phyloP scores from a whole-genome alignment of 2,113 vertebrate species.

The Lepus timidus region DNA sequence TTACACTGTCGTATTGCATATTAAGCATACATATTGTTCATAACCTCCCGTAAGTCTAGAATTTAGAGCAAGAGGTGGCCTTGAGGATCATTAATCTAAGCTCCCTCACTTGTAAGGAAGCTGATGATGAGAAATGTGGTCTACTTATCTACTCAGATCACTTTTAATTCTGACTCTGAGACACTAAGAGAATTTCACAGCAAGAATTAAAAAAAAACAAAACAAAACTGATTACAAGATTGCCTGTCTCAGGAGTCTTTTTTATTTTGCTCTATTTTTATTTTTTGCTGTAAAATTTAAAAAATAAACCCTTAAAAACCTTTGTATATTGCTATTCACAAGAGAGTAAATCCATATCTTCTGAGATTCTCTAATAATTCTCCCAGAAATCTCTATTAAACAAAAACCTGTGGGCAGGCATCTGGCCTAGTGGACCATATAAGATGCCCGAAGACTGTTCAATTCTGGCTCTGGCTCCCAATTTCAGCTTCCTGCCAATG shows the following conservation, averaged over 20 bases:
- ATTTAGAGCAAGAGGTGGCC: not conserved
- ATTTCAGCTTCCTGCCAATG: no score
- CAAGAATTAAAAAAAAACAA: not conserved
- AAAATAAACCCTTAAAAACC: not conserved
- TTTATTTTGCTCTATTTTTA: not conserved
- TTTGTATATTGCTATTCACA: not conserved
- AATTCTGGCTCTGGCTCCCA: no score
- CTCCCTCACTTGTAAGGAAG: not conserved
- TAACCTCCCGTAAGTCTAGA: constrained; percentile 9
- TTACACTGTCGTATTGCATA: not conserved
- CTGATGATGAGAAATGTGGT: not conserved
- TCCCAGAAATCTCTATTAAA: not conserved
- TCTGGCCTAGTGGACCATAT: no score
- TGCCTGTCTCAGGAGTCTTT: not conserved
- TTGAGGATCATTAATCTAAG: not conserved
- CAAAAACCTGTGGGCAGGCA: not conserved
- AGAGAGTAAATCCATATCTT: not conserved
- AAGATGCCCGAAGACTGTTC: no score
- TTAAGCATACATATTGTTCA: not conserved
- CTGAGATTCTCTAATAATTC: not conserved
- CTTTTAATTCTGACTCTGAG: not conserved
- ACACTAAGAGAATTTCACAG: not conserved
- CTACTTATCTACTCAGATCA: not conserved
- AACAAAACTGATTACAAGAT: not conserved
- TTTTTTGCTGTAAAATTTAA: not conserved